Evolutionary conservation across 2,888 invertebrate genomes (phyloP), one percentile per base, ranked within the genome.

Genomic region (Microctonus hyperodae): DNA sequence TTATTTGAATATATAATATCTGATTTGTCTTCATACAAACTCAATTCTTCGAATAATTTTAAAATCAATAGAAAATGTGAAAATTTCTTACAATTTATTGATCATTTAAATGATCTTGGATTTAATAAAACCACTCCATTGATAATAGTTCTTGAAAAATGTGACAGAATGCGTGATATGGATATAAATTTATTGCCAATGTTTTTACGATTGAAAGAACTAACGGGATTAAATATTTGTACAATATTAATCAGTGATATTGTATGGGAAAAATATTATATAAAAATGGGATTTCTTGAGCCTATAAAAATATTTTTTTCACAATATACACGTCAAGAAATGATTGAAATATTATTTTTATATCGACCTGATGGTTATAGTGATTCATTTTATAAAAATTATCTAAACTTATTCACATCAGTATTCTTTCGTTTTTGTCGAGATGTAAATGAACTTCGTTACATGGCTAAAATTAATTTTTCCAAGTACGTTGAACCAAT

Each of bases 371-470:
- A 70, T 0, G 85, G 87, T 55, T 86, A 83, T 40, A 79, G 83
- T 40, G 72, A 81, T 0, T 87, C 88, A 70, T 88, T 95, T 78
- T 96, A 93, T 83, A 87, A 86, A 56, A 91, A 91, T 84, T 96
- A 95, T 84, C 84, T 96, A 60, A 92, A 90, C 82, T 88, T 94
- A 56, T 92, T 96, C 80, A 85, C 96, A 4, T 92, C 92, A 73
- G 92, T 95, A 40, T 96, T 95, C 84, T 92, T 92, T 78, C 87
- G 92, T 76, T 92, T 91, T 31, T 96, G 96, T 83, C 87, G 95
- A 23, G 95, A 96, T 87, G 84, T 96, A 58, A 90, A 90, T 25
- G 96, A 97, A 84, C 86, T 97, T 63, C 88, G 90, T 71, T 89
- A 94, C 78, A 90, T 95, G 88, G 92, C 94, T n/a, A 87, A 88